Conservation (phyloP, 2,113 vertebrate species). For the Donacobius atricapilla region DNA sequence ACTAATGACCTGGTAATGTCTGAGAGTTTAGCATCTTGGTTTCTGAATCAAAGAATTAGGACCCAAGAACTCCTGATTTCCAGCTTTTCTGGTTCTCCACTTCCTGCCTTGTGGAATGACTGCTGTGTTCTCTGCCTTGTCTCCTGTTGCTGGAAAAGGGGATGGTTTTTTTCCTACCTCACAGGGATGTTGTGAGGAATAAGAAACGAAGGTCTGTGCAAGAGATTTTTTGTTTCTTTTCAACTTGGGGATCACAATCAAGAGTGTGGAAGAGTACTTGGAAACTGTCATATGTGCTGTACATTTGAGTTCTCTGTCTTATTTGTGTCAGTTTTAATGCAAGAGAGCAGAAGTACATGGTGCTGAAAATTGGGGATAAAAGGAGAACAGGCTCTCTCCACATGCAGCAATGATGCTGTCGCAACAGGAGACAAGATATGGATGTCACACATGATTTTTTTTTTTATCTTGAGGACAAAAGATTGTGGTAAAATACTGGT, state of each 20-base stretch:
- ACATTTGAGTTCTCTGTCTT: background rate
- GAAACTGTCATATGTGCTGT: background rate
- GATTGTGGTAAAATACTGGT: background rate
- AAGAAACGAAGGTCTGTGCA: background rate
- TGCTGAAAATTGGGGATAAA: background rate
- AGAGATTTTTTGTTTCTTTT: background rate
- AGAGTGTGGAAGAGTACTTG: background rate
- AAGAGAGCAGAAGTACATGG: background rate
- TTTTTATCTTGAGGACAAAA: background rate
- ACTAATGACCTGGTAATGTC: background rate
- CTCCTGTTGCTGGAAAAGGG: background rate
- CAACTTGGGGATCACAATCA: background rate
- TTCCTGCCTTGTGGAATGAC: constrained; percentile 1
- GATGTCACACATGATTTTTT: background rate
- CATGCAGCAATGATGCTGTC: background rate
- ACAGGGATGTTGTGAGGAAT: constrained; percentile 42
- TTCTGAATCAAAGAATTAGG: constrained; percentile 10
- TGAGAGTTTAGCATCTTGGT: background rate
- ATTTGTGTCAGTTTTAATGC: background rate
- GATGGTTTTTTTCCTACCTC: constrained; percentile 28
- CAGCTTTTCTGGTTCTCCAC: background rate
- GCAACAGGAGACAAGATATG: background rate
- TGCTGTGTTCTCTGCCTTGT: background rate
- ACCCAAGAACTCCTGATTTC: background rate
- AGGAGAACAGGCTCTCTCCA: background rate